phyloP scores from a whole-genome alignment of 2,797 vertebrate species.

The Mus caroli region DNA sequence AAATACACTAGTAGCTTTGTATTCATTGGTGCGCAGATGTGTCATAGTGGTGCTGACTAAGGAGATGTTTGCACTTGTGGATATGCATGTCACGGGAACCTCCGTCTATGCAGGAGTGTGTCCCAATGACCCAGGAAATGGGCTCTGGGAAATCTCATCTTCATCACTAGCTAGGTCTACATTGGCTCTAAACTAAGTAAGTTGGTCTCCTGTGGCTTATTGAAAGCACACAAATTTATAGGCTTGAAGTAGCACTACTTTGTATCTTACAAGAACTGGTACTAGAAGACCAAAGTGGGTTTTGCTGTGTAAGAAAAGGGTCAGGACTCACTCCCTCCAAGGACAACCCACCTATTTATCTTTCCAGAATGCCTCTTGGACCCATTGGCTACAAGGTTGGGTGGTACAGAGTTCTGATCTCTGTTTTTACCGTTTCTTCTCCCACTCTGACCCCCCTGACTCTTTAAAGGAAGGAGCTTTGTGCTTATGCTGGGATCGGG shows the following conservation, averaged over 20 bases:
- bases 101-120: not conserved
- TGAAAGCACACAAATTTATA: not conserved
- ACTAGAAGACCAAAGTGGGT: constrained; percentile 21
- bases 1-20: not conserved
- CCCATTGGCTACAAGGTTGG: not conserved
- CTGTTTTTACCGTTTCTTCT: not conserved
- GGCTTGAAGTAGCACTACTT: constrained; percentile 11
- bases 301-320: constrained; percentile 13
- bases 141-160: not conserved
- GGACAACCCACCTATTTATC: not conserved
- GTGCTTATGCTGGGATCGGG: not conserved
- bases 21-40: constrained; percentile 15
- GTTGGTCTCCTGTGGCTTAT: not conserved
- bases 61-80: constrained; percentile 8
- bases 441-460: not conserved
- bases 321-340: not conserved
- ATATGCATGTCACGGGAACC: constrained; percentile 3
- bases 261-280: constrained; percentile 16
- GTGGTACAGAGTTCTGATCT: not conserved
- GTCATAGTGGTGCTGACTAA: not conserved
- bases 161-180: not conserved
- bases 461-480: not conserved
- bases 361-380: not conserved
- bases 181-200: not conserved
- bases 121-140: not conserved